Evolutionary conservation across 2,113 vertebrate genomes (phyloP), one percentile per base, ranked within the genome.

Genomic region (Pachyramphus minor): DNA sequence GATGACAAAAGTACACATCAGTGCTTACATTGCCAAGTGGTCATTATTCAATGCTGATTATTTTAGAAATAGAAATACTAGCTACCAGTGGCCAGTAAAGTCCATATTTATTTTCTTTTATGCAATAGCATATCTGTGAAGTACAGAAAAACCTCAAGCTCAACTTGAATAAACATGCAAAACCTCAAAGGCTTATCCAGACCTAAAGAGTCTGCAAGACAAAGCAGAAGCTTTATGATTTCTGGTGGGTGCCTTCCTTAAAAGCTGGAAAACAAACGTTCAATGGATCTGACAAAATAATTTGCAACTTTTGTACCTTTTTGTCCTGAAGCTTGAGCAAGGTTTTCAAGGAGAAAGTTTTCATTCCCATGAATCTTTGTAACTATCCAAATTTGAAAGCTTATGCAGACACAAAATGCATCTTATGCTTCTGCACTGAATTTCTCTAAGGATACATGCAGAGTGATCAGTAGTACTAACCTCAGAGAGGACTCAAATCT

Each of bases 61-160:
- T 89, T 69, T 89, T 58, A 60, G 35, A 80, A 63, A 72, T 10
- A 49, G 9, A 84, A 72, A 47, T 14, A 14, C 8, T 27, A 68
- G 12, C 8, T 56, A 49, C 14, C 6, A 44, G 7, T 39, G 5
- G 5, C 0, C 2, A n/a, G 3, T 31, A 58, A 2, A 62, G 42
- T 23, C 18, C 80, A 42, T 74, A 66, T 47, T 62, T 50, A 21
- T 67, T 11, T 77, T 14, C 2, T 76, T 62, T 88, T 74, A 42
- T 41, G 13, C 19, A 28, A 8, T 25, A 64, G 4, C 52, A 60
- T 3, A 9, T 30, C 30, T 77, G 6, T n/a, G 13, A 92, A 6
- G 6, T 55, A n/a, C 5, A 8, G 25, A 63, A 49, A 93, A 89
- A 35, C 11, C 6, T 92, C 12, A 84, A 21, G 35, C 33, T 78